These are phyloP conservation scores for Pan paniscus DNA, from an alignment of 2,113 vertebrate species.

Conservation along the genomic window DNA sequence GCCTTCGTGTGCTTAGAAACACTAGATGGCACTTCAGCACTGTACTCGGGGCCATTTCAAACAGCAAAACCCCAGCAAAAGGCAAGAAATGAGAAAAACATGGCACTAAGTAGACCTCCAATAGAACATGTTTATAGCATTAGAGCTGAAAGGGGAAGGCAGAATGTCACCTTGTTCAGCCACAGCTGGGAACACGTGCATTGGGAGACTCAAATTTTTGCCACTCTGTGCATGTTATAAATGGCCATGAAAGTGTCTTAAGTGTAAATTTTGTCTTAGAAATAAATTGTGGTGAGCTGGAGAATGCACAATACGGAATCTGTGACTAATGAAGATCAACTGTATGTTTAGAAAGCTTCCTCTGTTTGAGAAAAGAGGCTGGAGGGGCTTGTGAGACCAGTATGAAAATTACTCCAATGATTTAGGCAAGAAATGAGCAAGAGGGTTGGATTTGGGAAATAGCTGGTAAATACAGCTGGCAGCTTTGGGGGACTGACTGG, in stretches of 20 bases:
- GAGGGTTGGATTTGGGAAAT: not conserved
- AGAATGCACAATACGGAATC: not conserved
- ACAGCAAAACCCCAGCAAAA: not conserved
- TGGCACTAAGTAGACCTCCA: too few species aligned
- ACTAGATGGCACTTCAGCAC: not conserved
- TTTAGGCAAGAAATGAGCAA: not conserved
- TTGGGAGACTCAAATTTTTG: fast-evolving
- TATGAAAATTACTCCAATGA: not conserved
- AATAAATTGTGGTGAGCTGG: not conserved
- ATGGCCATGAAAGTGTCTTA: fast-evolving
- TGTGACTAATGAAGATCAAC: not conserved
- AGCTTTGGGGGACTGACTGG: not conserved
- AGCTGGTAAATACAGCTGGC: not conserved
- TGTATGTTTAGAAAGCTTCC: not conserved
- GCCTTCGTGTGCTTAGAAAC: not conserved
- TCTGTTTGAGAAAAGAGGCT: not conserved
- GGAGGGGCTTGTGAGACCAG: not conserved
- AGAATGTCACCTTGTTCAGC: not conserved
- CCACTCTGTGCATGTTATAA: not conserved
- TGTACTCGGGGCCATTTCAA: not conserved
- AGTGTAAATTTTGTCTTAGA: not conserved
- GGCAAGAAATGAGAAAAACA: not conserved
- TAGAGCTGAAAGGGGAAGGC: not conserved
- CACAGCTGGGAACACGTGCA: not conserved
- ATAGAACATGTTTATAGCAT: not conserved